Conservation (phyloP, 2,888 invertebrate genomes). For the Chromoteleia sp. region DNA sequence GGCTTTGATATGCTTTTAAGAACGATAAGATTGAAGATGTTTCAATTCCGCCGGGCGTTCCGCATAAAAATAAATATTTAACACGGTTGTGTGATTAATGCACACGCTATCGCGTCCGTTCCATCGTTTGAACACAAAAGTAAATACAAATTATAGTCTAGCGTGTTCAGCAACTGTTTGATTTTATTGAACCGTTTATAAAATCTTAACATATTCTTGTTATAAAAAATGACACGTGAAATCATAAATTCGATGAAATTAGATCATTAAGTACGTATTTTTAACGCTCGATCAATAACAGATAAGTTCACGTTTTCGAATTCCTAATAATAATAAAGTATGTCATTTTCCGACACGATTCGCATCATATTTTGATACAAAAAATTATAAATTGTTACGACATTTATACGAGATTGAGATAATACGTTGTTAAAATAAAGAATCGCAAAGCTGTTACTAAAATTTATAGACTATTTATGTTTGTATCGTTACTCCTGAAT, state of each 20-base stretch:
- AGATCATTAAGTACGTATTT: not conserved
- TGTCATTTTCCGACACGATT: not conserved
- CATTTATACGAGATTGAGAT: constrained; percentile 6
- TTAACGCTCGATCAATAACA: not conserved
- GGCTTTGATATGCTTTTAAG: constrained; percentile 22
- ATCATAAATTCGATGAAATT: constrained; percentile 8
- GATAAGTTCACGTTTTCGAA: constrained; percentile 1
- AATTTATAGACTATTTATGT: constrained; percentile 34
- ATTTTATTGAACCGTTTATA: constrained; percentile 27
- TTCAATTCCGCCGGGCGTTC: constrained; percentile 14
- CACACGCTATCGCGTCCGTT: constrained; percentile 14
- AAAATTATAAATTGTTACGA: constrained; percentile 2
- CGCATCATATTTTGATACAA: constrained; percentile 1
- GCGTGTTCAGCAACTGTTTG: constrained; percentile 21
- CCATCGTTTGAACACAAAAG: constrained; percentile 21
- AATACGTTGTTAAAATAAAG: constrained; percentile 14
- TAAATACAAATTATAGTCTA: constrained; percentile 39
- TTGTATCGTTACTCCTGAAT: constrained; percentile 26
- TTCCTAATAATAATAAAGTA: not conserved
- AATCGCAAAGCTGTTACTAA: not conserved
- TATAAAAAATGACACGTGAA: constrained; percentile 1
- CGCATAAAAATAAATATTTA: constrained; percentile 32
- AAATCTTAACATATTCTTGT: constrained; percentile 18
- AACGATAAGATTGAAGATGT: constrained; percentile 38
- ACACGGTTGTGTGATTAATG: constrained; percentile 30